Base-by-base conservation (phyloP, 2,113 vertebrate species). In the Meriones unguiculatus region DNA sequence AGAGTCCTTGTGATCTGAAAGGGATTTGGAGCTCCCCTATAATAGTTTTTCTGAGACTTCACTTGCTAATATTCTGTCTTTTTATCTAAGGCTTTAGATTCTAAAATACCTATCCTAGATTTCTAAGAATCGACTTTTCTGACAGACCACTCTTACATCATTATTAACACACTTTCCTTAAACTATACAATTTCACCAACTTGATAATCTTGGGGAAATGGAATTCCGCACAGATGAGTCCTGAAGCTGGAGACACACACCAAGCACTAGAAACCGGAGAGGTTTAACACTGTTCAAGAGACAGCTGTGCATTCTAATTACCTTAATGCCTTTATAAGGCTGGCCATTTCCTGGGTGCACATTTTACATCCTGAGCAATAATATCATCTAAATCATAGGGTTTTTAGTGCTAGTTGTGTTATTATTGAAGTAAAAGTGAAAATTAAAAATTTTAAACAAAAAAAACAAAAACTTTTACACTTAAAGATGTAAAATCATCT, bases 401-500 rank as follows among this genome's bases (percentile, higher is more conserved):
- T 14, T 25, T 67, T 7, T 3, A 54, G 46, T 86, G 67, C 38
- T 72, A 85, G 0, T 11, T 50, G 41, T 24, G 13, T 24, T 89
- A 87, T 22, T 92, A 64, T 77, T 84, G 50, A 85, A 69, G 22
- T 89, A 87, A 89, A 93, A 90, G 50, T 91, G 35, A 89, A 81
- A 38, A 32, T 38, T 67, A 64, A 92, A 50, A 46, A 25, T 81
- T 59, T 62, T 52, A 46, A 46, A 46, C 46, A 46, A 46, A 46
- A 22, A 52, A 54, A 35, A 54, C 17, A 69, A 81, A 72, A 70
- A 30, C 12, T 13, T n/a, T 67, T n/a, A 65, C 88, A 12, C n/a
- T 32, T 50, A 54, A 11, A 81, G 65, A 80, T 72, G 17, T 89
- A 35, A 93, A 41, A n/a, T 89, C 28, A 54, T 54, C 50, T 93